These are phyloP conservation scores for Brachyptera risi DNA, from an alignment of 2,888 invertebrate genomes.

Conservation along the genomic window DNA sequence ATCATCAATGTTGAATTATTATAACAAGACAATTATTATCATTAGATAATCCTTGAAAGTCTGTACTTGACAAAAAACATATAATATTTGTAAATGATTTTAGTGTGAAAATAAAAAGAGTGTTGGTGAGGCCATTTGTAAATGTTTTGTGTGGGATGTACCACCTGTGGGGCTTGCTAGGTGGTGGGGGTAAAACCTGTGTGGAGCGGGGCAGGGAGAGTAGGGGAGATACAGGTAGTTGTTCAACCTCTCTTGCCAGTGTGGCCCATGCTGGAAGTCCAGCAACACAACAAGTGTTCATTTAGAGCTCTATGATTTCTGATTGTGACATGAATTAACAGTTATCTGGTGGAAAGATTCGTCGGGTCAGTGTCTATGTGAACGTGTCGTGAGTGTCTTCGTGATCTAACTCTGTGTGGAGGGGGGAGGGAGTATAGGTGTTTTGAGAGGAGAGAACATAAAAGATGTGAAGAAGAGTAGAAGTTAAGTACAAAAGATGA, in stretches of 20 bases:
- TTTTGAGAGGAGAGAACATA: slow-evolving; percentile 24
- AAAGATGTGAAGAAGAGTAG: slow-evolving; percentile 25
- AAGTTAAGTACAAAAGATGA: slow-evolving; percentile 27
- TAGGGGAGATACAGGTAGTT: not conserved
- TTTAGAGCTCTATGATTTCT: no score
- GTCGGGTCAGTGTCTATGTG: no score
- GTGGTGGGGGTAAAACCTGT: not conserved
- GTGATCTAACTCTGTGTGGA: no score
- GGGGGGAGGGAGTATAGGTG: no score
- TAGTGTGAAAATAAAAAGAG: not conserved
- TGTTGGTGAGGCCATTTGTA: slow-evolving; percentile 15
- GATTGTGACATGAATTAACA: no score
- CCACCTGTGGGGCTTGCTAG: slow-evolving; percentile 2
- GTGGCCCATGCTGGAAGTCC: slow-evolving; percentile 1
- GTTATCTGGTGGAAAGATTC: no score
- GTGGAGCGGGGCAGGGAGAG: not conserved
- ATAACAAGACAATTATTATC: no score
- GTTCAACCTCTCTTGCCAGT: not conserved
- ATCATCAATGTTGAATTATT: not conserved
- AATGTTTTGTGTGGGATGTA: slow-evolving; percentile 15
- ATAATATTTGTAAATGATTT: not conserved
- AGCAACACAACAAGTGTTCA: not conserved
- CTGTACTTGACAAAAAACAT: not conserved
- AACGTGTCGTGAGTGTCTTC: no score
- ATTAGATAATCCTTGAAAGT: not conserved